Evolutionary conservation across 2,113 vertebrate genomes (phyloP), one percentile per base, ranked within the genome.

Genomic region (Mobula hypostoma): DNA sequence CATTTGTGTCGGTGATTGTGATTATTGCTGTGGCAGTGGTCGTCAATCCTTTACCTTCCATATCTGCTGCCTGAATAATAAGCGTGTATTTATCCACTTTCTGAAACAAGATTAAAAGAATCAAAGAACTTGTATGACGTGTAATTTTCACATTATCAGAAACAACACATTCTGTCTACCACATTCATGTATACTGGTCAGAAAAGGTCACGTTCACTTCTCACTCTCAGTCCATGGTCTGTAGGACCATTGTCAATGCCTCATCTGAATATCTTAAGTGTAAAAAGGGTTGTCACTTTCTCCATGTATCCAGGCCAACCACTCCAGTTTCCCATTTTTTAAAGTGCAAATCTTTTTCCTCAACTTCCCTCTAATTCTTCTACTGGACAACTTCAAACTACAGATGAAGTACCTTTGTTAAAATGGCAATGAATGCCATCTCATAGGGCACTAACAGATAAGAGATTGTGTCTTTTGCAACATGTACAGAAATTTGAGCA

Each of bases 1-100:
- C 98, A 0, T 99, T 99, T 94, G 95, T 95, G 0, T 98, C 98
- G 0, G 94, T 95, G 95, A 99, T 96, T 0, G 96, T 96, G 66
- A 99, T 97, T 56, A 98, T 93, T 0, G 98, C 98, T 0, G 93
- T 97, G 0, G 96, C 95, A 0, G 94, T 72, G 24, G 24, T 96
- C 29, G 6, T 36, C 7, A 97, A 94, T 15, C 98, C 98, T 0
- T 0, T 0, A 0, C 98, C 98, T 0, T 48, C 0, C 94, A 96
- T 29, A 94, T 99, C 98, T 0, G 97, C 96, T 61, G 96, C 98
- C 79, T 96, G 90, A 11, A 99, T 95, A 4, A 63, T 56, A 96
- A 99, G 95, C 0, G 96, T 97, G 95, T 98, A 98, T 32, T 95
- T 94, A 36, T 97, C 96, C 58, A 95, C 94, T 94, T 88, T 97